A percentile compares a stretch with the other conserved stretches of the same genome.
Evolutionary conservation across 2,113 vertebrate genomes (phyloP).

Genomic region (Ondatra zibethicus): DNA sequence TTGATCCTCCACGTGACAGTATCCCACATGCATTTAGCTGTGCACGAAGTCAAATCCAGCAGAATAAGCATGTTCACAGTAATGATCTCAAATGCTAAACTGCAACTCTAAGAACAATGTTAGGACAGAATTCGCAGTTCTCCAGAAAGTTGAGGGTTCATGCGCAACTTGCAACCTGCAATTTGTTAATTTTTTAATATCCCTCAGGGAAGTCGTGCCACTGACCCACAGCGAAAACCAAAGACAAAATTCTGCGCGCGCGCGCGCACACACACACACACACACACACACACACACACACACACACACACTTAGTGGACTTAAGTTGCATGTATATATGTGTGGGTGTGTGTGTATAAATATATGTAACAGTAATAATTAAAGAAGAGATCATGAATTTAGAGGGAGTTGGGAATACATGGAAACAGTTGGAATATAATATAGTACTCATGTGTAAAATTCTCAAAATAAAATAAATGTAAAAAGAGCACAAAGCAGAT

Average conservation of each 20-base stretch:
- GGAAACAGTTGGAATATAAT: background rate
- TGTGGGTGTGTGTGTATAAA: too few relatives aligned
- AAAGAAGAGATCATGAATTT: background rate
- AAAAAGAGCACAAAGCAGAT: background rate
- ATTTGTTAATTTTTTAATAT: constrained; percentile 49
- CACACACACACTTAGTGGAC: background rate
- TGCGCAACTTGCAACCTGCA: background rate
- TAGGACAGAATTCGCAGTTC: constrained; percentile 19
- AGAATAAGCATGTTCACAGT: background rate
- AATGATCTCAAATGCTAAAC: constrained; percentile 9
- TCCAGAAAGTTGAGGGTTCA: background rate
- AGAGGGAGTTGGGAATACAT: background rate
- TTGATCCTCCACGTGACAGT: background rate
- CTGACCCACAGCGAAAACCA: background rate
- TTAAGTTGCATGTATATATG: background rate
- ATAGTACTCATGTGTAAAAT: background rate
- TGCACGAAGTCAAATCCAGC: background rate
- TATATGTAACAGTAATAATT: background rate
- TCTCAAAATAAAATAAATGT: background rate
- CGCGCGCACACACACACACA: background rate
- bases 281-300: background rate
- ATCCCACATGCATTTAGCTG: background rate
- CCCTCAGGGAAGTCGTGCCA: background rate
- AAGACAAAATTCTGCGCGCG: background rate
- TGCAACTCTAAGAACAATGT: background rate